Evolutionary conservation across 2,797 vertebrate species (phyloP).

Genomic region (Sebastes itinus): DNA sequence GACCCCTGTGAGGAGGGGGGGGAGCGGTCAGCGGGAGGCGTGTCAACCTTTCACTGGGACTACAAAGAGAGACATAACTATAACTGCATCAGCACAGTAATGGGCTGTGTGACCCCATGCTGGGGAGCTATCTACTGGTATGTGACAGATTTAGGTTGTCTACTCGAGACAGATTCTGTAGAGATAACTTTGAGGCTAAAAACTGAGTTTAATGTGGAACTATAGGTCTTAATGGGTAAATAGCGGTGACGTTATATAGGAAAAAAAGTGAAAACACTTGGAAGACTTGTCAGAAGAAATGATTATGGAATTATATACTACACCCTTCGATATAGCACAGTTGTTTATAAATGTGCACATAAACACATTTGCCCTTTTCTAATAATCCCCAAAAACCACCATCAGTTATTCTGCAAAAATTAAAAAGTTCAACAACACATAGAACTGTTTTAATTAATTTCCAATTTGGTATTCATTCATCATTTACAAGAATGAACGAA

Average conservation of each 20-base stretch:
- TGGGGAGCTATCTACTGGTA: slow-evolving; percentile 19
- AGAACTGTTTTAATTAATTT: slow-evolving; percentile 34
- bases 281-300: slow-evolving; percentile 1
- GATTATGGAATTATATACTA: background rate
- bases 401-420: slow-evolving; percentile 18
- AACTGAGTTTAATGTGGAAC: slow-evolving; percentile 9
- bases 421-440: slow-evolving; percentile 16
- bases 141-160: slow-evolving; percentile 48
- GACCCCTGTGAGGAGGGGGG: slow-evolving; percentile 64
- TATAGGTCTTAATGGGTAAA: background rate
- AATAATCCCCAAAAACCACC: background rate
- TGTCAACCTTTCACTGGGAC: slow-evolving; percentile 64
- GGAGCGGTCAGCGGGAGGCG: slow-evolving; percentile 58
- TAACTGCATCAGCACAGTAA: slow-evolving; percentile 57
- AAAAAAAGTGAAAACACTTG: background rate
- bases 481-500: slow-evolving; percentile 27
- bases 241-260: background rate
- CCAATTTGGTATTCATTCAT: slow-evolving; percentile 21
- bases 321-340: background rate
- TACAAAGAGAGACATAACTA: slow-evolving; percentile 70
- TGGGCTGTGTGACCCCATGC: slow-evolving; percentile 48
- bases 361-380: background rate
- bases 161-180: slow-evolving; percentile 4
- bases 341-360: background rate
- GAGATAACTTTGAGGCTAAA: slow-evolving; percentile 21